Base-by-base conservation (phyloP, 2,888 invertebrate species). In the Drosophila hamatofila region DNA sequence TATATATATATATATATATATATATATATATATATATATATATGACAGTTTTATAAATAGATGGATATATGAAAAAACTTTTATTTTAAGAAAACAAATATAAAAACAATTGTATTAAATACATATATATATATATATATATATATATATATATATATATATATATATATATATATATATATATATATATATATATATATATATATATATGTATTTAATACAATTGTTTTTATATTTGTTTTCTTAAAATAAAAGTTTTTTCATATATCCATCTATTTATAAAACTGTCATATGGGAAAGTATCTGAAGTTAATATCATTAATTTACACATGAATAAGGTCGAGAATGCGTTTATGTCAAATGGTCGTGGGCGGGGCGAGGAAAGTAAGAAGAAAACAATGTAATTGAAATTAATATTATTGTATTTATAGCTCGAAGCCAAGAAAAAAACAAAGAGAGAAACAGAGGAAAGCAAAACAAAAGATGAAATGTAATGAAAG, bases 341-440 rank as follows among this genome's bases (percentile, higher is more conserved):
- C 3, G 25, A 14, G 2, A 48, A 14, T 5, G 35, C 35, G 14
- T 3, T 35, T 35, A 35, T 35, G 35, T 14, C 35, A 35, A 35
- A 6, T 35, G 35, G 14, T 6, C 14, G 16, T 35, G 35, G 16
- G 35, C 35, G 35, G 11, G 12, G 48, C 48, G 27, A 48, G 48
- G 27, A 27, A 1, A 11, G n/a, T 27, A 11, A 5, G 27, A 27
- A 11, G 46, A 27, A 1, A 14, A 30, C n/a, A 21, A 21, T 14
- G 18, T 49, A 33, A 49, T 49, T 49, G 49, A 62, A 74, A 84
- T 75, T 74, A 72, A 61, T 70, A 66, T 69, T 66, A 56, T 59
- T 64, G 72, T 80, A 35, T 63, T 69, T 65, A 59, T 27, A 39
- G 74, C 81, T 74, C 5, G 59, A 14, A 71, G 72, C 61, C 8